Conservation (phyloP, 2,888 invertebrate species). For the Altica lythri region DNA sequence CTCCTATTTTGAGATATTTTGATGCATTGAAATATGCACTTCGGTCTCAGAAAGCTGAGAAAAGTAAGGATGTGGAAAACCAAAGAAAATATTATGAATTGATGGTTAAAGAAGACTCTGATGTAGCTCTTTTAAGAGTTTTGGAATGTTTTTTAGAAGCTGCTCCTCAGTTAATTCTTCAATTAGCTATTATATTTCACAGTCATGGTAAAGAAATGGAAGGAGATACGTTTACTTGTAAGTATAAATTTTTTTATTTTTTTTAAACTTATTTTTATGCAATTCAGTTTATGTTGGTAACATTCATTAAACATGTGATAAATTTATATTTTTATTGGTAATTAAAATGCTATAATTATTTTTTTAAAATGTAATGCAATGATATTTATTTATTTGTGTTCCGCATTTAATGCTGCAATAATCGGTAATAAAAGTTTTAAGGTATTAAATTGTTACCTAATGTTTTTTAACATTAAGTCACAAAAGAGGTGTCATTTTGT, state of each 20-base stretch:
- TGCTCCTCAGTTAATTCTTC: slow-evolving; percentile 79
- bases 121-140: slow-evolving; percentile 75
- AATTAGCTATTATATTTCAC: slow-evolving; percentile 70
- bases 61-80: slow-evolving; percentile 61
- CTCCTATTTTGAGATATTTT: slow-evolving; percentile 71
- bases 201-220: slow-evolving; percentile 56
- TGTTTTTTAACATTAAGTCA: no score
- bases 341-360: no score
- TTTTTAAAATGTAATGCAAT: no score
- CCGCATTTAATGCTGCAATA: no score
- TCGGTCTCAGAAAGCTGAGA: slow-evolving; percentile 68
- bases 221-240: slow-evolving; percentile 52
- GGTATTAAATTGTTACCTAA: no score
- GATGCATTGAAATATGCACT: slow-evolving; percentile 69
- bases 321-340: no score
- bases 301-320: no score
- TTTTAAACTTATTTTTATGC: not conserved
- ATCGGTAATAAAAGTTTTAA: no score
- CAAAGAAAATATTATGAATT: slow-evolving; percentile 71
- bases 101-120: slow-evolving; percentile 80
- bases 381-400: no score
- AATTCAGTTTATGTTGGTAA: no score
- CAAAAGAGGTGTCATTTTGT: no score
- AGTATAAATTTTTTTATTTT: slow-evolving; percentile 40
- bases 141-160: slow-evolving; percentile 83